Evolutionary conservation across 2,797 vertebrate species (phyloP).

Genomic region (Cossypha dichroa): DNA sequence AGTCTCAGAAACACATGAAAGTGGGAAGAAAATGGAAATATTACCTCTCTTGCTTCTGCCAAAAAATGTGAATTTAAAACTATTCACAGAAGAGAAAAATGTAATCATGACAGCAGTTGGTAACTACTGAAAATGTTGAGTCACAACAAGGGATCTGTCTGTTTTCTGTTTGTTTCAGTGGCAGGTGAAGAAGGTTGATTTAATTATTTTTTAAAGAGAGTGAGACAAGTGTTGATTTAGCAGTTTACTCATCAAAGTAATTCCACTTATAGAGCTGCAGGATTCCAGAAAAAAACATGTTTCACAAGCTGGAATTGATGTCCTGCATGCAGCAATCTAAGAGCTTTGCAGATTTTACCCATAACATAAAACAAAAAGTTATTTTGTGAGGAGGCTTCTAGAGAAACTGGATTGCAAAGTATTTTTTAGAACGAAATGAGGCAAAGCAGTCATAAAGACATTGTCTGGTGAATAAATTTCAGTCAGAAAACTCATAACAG

Average conservation of each 20-base stretch:
- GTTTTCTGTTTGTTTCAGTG: conserved; percentile 46
- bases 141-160: conserved; percentile 18
- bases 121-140: conserved; percentile 13
- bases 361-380: background rate
- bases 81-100: background rate
- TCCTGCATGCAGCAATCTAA: background rate
- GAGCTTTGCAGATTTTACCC: background rate
- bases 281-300: background rate
- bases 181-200: conserved; percentile 22
- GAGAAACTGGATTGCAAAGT: background rate
- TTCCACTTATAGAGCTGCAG: conserved; percentile 6
- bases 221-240: conserved; percentile 50
- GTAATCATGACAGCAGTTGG: background rate
- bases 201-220: conserved; percentile 37
- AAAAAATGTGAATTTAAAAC: background rate
- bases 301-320: background rate
- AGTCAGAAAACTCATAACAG: background rate
- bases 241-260: conserved; percentile 43
- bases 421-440: conserved; percentile 13
- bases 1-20: background rate
- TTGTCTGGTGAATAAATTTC: conserved; percentile 31
- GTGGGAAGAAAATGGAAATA: conserved; percentile 8
- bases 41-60: background rate
- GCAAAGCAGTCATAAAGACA: conserved; percentile 15
- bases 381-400: background rate